Conservation (phyloP, 2,113 vertebrate genomes). For the Antechinus stuartii region DNA sequence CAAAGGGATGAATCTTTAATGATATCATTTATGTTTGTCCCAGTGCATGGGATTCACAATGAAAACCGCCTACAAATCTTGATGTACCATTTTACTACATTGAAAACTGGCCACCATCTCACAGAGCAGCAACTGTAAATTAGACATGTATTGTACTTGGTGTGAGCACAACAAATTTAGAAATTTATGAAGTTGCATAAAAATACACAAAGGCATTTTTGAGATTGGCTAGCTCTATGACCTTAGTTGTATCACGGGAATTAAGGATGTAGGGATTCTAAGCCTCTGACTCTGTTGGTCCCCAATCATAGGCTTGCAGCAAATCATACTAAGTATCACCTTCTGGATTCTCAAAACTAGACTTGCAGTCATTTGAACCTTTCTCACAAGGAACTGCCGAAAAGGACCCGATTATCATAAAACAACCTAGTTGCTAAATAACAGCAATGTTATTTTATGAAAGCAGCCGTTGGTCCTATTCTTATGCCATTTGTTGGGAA, state of each 20-base stretch:
- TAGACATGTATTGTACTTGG: constrained; percentile 77
- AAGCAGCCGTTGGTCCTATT: not conserved
- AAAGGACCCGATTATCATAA: not conserved
- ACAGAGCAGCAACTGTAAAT: constrained; percentile 74
- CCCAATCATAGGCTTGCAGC: not conserved
- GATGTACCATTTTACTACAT: constrained; percentile 72
- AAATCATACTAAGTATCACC: not conserved
- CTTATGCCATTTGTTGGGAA: not conserved
- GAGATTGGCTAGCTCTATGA: constrained; percentile 52
- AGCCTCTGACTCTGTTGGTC: not conserved
- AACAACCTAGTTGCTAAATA: not conserved
- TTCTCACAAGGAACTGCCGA: not conserved
- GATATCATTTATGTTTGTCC: constrained; percentile 69
- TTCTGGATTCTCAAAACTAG: not conserved
- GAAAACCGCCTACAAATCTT: constrained; percentile 77
- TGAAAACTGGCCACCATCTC: constrained; percentile 73
- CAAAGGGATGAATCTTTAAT: constrained; percentile 75
- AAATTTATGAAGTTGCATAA: constrained; percentile 76
- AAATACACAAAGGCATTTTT: constrained; percentile 64
- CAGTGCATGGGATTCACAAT: constrained; percentile 58
- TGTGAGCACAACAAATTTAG: constrained; percentile 69
- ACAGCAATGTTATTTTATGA: not conserved
- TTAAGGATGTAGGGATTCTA: not conserved
- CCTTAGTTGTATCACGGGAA: constrained; percentile 52
- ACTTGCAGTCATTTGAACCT: not conserved